phyloP scores from a whole-genome alignment of 2,888 invertebrate species.

The Strigamia crassipes region DNA sequence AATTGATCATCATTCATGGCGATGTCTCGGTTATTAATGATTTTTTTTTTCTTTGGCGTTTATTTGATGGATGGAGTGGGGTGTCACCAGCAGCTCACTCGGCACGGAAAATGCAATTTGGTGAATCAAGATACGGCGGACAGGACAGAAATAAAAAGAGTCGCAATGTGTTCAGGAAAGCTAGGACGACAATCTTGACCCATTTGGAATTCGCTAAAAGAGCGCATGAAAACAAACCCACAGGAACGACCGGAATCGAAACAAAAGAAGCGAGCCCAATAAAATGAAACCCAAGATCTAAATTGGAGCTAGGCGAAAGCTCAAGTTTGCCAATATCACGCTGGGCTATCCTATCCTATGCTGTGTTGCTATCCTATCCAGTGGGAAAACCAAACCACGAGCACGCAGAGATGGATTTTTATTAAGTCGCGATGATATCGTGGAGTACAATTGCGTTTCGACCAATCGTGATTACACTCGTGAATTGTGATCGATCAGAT shows the following conservation, averaged over 20 bases:
- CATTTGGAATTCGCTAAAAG: not conserved
- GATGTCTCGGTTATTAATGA: not conserved
- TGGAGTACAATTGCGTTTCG: not conserved
- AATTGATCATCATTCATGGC: not conserved
- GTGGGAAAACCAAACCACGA: too few relatives aligned
- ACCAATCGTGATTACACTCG: not conserved
- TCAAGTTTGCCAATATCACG: not conserved
- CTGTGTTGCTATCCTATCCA: too few relatives aligned
- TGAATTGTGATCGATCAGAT: not conserved
- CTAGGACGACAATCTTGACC: not conserved
- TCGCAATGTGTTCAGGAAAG: not conserved
- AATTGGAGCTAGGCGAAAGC: not conserved
- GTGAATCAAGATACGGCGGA: not conserved
- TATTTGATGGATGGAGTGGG: not conserved
- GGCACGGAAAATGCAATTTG: not conserved
- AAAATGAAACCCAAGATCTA: not conserved
- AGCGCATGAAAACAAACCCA: not conserved
- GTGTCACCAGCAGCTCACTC: not conserved
- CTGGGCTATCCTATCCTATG: too few relatives aligned
- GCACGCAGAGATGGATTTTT: not conserved
- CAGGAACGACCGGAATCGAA: not conserved
- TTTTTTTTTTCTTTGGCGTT: not conserved
- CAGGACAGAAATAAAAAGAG: not conserved
- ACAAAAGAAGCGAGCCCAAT: not conserved
- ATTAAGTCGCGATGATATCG: not conserved